phyloP scores from a whole-genome alignment of 2,113 vertebrate species.

The Rana temporaria region DNA sequence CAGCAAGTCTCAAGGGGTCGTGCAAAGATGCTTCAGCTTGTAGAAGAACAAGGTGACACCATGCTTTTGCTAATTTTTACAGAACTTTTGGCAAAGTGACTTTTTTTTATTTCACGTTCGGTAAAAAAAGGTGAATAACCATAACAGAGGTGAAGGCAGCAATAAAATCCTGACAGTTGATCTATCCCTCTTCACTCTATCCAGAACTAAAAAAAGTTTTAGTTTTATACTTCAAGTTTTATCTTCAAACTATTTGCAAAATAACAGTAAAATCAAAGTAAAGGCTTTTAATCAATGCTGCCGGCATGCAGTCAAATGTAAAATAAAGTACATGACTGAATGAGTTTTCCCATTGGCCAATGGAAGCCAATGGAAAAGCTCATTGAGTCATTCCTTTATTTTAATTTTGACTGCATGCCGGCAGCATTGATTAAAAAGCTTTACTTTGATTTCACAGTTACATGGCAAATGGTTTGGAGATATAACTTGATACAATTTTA shows the following conservation, averaged over 20 bases:
- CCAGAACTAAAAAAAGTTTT: no score
- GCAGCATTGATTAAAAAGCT: conserved; percentile 53
- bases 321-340: conserved; percentile 29
- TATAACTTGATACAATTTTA: conserved; percentile 51
- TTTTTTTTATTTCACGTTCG: no score
- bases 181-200: no score
- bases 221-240: conserved; percentile 29
- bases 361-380: background rate
- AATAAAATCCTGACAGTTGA: no score
- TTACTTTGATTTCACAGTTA: conserved; percentile 53
- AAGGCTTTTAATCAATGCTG: conserved; percentile 55
- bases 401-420: conserved; percentile 3
- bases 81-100: no score
- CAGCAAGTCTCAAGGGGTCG: no score
- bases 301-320: conserved; percentile 5
- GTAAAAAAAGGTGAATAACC: no score
- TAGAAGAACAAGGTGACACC: no score
- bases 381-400: conserved; percentile 25
- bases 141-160: no score
- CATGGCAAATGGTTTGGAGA: conserved; percentile 54
- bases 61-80: no score
- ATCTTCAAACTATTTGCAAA: conserved; percentile 53
- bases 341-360: background rate
- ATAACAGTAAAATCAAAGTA: conserved; percentile 52
- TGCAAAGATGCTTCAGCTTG: no score